A percentile compares a stretch with the other conserved stretches of the same genome.
phyloP scores from a whole-genome alignment of 2,888 invertebrate species.

The Drosophila emarginata region DNA sequence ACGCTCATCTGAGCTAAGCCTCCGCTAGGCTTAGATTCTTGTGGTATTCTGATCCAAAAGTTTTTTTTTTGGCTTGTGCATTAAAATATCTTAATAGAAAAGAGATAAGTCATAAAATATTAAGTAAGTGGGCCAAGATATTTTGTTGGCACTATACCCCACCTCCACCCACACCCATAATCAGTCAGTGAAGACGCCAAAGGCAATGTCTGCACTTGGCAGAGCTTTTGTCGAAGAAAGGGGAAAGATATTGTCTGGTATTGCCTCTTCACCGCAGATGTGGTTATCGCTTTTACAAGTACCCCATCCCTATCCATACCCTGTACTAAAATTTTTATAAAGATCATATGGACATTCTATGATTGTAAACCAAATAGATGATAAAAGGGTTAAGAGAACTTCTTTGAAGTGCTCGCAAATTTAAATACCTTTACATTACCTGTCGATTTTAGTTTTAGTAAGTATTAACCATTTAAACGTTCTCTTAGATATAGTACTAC shows the following conservation, averaged over 20 bases:
- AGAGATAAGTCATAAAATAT: slow-evolving; percentile 73
- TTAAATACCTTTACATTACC: too few relatives aligned
- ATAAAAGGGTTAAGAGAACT: too few relatives aligned
- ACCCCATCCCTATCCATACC: slow-evolving; percentile 12
- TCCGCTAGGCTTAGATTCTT: slow-evolving; percentile 20
- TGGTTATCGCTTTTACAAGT: slow-evolving; percentile 54
- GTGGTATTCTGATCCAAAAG: slow-evolving; percentile 44
- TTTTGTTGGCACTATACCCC: background rate
- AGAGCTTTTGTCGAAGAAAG: slow-evolving; percentile 19
- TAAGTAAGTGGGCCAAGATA: slow-evolving; percentile 55
- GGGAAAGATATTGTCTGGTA: slow-evolving; percentile 14
- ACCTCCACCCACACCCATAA: slow-evolving; percentile 37
- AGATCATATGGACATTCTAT: background rate
- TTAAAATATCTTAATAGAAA: slow-evolving; percentile 75
- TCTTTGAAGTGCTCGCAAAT: too few relatives aligned
- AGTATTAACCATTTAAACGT: too few relatives aligned
- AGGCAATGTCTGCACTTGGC: slow-evolving; percentile 49
- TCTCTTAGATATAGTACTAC: too few relatives aligned
- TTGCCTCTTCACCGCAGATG: slow-evolving; percentile 52
- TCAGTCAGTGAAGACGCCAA: slow-evolving; percentile 45
- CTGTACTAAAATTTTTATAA: background rate
- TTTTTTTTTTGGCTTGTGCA: slow-evolving; percentile 31
- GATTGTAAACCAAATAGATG: too few relatives aligned
- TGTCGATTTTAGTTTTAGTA: too few relatives aligned
- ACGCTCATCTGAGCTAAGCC: slow-evolving; percentile 41